Percentiles rank a stretch among this genome's conserved stretches.
phyloP scores from a whole-genome alignment of 2,888 invertebrate species.

The Muschampia staudingeri region DNA sequence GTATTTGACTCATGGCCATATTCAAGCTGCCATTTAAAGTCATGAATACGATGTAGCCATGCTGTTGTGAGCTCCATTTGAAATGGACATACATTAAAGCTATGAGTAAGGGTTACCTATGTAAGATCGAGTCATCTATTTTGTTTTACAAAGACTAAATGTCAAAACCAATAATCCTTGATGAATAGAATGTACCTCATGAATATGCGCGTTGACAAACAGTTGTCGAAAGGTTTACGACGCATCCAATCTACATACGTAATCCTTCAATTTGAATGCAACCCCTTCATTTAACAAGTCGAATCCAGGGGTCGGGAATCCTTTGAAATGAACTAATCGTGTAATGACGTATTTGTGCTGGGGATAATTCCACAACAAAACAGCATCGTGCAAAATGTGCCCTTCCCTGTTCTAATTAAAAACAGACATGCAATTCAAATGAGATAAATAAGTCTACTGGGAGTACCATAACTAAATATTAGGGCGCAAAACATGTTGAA shows the following conservation, averaged over 20 bases:
- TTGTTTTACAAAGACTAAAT: not conserved
- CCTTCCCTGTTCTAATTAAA: slow-evolving; percentile 35
- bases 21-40: not conserved
- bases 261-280: slow-evolving; percentile 50
- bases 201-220: slow-evolving; percentile 36
- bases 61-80: not conserved
- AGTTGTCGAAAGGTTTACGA: slow-evolving; percentile 46
- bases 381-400: slow-evolving; percentile 65
- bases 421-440: not conserved
- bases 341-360: slow-evolving; percentile 79
- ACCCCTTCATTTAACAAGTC: slow-evolving; percentile 63
- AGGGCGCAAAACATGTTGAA: too few species aligned
- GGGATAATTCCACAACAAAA: slow-evolving; percentile 76
- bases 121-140: not conserved
- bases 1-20: too few species aligned
- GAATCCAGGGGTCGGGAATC: slow-evolving; percentile 74
- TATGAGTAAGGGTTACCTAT: not conserved
- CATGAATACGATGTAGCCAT: not conserved
- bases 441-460: too few species aligned
- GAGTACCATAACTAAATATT: too few species aligned
- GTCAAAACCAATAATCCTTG: slow-evolving; percentile 16
- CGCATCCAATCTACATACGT: slow-evolving; percentile 44
- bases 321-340: slow-evolving; percentile 83
- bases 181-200: slow-evolving; percentile 33
- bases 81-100: not conserved